Evolutionary conservation across 2,113 vertebrate species (phyloP), one percentile per base, ranked within the genome.

Genomic region (Gobius niger): DNA sequence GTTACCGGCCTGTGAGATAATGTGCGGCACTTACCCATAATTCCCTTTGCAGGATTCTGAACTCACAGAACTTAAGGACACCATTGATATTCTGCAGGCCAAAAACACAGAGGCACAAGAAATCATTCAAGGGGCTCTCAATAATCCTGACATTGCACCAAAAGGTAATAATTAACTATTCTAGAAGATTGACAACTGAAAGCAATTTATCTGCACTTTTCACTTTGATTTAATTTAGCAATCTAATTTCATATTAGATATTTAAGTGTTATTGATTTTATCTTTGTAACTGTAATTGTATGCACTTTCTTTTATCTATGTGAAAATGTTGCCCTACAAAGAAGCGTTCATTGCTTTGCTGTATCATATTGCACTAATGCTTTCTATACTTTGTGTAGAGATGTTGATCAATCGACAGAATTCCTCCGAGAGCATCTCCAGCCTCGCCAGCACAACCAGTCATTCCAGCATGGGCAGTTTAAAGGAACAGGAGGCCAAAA

Each of bases 361-460:
- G 13, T 9, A 46, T 16, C 64, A 6, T 15, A 7, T 59, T 5
- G n/a, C 4, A 4, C 11, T 44, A 8, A 24, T 51, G 24, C 4
- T 9, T 15, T 34, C 46, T 44, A 6, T 41, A 19, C 64, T 63
- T 4, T 61, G 9, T 63, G 19, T 80, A 98, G 97, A 98, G 66
- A 89, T 95, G 47, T 93, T 92, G 72, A 97, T 99, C 85, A 95
- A 96, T 87, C 92, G 97, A 13, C 96, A 99, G 85, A 98, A 99
- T 76, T 98, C 97, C 47, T 98, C 97, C 0, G 97, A 99, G 76
- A 98, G 97, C 90, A 96, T 99, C 88, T 95, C 95, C 56, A 98
- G 97, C 76, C 94, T 99, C 75, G 91, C 95, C 89, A 98, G 96
- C 90, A 94, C 95, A 82, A 95, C 95, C 85, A 99, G 97, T 88